These are phyloP conservation scores for Peribatodes rhomboidaria DNA, from an alignment of 2,888 invertebrate species.

Conservation along the genomic window DNA sequence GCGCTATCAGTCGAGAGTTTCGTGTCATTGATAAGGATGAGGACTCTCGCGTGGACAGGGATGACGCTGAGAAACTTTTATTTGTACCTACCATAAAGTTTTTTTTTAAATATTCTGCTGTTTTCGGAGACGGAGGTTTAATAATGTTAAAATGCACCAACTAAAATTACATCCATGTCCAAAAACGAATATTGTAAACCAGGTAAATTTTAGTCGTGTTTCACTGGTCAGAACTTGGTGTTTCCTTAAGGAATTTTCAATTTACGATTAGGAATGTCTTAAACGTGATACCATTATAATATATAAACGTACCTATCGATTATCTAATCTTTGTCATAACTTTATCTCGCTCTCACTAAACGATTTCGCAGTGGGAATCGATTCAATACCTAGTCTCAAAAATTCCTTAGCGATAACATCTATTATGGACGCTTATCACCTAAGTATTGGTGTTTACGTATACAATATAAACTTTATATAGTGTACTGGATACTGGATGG, in stretches of 20 bases:
- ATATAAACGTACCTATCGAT: constrained; percentile 4
- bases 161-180: no score
- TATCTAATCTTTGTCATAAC: constrained; percentile 46
- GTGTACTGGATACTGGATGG: no score
- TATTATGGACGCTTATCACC: constrained; percentile 25
- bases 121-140: no score
- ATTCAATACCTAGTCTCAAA: constrained; percentile 26
- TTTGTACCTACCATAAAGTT: no score
- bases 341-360: constrained; percentile 45
- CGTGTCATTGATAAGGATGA: constrained; percentile 37
- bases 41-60: constrained; percentile 20
- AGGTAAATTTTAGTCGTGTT: neutral
- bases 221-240: neutral
- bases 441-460: constrained; percentile 5
- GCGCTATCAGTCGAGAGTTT: constrained; percentile 45
- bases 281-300: neutral
- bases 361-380: constrained; percentile 30
- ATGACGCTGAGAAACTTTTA: constrained; percentile 5
- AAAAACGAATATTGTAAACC: no score
- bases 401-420: constrained; percentile 38
- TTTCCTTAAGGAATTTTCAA: neutral
- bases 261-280: neutral
- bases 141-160: no score
- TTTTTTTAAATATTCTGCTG: no score
- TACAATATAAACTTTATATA: neutral